Base-by-base conservation (phyloP, 2,797 vertebrate species). In the Pseudotriccus pelzelni region DNA sequence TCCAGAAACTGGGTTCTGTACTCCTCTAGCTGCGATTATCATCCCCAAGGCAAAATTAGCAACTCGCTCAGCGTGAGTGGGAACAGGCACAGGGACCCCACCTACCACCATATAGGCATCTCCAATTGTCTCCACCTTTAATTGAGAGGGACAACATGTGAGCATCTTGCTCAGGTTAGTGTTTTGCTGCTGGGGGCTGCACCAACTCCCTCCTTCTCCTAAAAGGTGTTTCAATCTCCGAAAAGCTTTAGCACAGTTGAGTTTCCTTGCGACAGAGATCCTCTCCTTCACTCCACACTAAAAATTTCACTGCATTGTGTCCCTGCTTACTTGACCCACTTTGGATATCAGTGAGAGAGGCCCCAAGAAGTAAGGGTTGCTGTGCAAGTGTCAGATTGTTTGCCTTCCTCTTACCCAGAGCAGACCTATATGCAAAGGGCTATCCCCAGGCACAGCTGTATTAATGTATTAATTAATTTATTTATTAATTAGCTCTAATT, bases 41-140 rank as follows among this genome's bases (percentile, higher is more conserved):
- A 98, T 98, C 73, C 98, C 98, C 92, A 98, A 91, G 90, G 98
- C 97, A 92, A 98, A 98, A 89, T 98, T 98, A 46, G 98, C 98
- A 87, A 98, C 97, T 78, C 98, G 87, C 92, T 98, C 98, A 8
- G 98, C 98, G 1, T 98, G 98, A 55, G 97, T 98, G 87, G 98
- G 96, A 10, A 98, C 97, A 5, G 98, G 98, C 53, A 98, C 97
- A 13, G 98, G 98, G 12, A 98, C 98, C 7, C 98, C 98, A 36
- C 98, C 98, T 21, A 98, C 98, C 47, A 98, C 98, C 98, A 98
- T 98, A 37, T 98, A 98, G 84, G 98, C 97, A 90, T 98, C 98
- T 47, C 97, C 97, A 64, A 98, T 97, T 17, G 98, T 98, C 94
- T 98, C 98, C 91, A 98, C 98, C 98, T 98, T 89, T 21, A 93